A percentile compares a stretch with the other conserved stretches of the same genome.
phyloP scores from a whole-genome alignment of 2,797 vertebrate species.

The Peromyscus aztecus region DNA sequence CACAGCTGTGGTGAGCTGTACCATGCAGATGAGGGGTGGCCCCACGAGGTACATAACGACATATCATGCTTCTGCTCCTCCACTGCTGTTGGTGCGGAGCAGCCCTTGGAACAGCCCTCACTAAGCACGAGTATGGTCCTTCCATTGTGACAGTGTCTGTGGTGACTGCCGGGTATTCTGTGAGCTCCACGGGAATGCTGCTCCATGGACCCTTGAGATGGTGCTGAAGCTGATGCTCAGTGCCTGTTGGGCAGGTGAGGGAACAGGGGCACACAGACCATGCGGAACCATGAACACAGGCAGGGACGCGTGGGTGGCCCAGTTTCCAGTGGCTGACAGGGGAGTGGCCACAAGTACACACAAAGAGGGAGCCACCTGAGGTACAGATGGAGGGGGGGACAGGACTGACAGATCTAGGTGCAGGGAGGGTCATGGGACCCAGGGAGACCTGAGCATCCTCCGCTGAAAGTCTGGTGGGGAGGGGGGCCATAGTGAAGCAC shows the following conservation, averaged over 20 bases:
- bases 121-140: not conserved
- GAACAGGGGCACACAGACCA: not conserved
- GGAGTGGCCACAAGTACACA: not conserved
- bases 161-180: not conserved
- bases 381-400: no score
- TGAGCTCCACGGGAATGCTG: not conserved
- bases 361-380: not conserved
- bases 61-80: fast-evolving
- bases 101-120: no score
- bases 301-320: no score
- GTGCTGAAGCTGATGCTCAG: not conserved
- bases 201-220: not conserved
- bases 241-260: no score
- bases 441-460: not conserved
- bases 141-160: not conserved
- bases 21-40: not conserved
- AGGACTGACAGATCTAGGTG: not conserved
- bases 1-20: not conserved
- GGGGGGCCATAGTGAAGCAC: fast-evolving
- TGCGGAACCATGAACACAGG: not conserved
- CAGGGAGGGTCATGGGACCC: not conserved
- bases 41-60: fast-evolving
- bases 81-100: no score
- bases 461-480: no score
- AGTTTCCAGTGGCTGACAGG: not conserved